Percentiles rank a stretch among this genome's conserved stretches.
phyloP scores from a whole-genome alignment of 2,888 invertebrate genomes.

The Dendrolimus pini region DNA sequence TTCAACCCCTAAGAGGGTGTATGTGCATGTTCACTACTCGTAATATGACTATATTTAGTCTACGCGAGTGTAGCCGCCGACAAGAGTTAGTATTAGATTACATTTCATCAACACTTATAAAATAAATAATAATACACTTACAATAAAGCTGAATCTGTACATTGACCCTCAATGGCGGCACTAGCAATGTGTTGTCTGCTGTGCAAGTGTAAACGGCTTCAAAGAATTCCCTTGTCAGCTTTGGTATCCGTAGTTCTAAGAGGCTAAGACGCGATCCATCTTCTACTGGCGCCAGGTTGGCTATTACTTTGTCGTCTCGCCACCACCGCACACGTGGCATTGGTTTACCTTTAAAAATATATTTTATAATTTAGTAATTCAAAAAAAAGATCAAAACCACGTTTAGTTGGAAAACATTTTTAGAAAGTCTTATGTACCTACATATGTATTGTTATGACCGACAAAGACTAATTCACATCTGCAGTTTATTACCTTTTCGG shows the following conservation, averaged over 20 bases:
- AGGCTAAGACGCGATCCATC: slow-evolving; percentile 51
- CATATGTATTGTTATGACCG: too few species aligned
- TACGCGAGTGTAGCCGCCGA: too few species aligned
- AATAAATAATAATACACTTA: slow-evolving; percentile 46
- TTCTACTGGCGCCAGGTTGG: slow-evolving; percentile 49
- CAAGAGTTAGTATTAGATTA: too few species aligned
- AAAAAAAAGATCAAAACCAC: too few species aligned
- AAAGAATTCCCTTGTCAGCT: slow-evolving; percentile 78
- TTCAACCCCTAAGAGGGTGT: too few species aligned
- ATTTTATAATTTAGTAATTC: neutral
- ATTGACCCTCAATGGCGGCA: slow-evolving; percentile 79
- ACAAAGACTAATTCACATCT: too few species aligned
- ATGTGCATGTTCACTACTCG: too few species aligned
- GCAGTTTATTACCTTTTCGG: too few species aligned
- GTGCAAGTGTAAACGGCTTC: slow-evolving; percentile 83
- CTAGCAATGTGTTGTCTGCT: slow-evolving; percentile 82
- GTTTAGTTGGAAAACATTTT: too few species aligned
- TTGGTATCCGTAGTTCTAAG: slow-evolving; percentile 52
- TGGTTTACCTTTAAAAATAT: slow-evolving; percentile 51
- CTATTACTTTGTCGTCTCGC: slow-evolving; percentile 62
- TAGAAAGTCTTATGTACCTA: too few species aligned
- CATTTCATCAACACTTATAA: too few species aligned
- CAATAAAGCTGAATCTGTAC: slow-evolving; percentile 82
- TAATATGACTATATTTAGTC: too few species aligned
- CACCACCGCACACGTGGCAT: slow-evolving; percentile 68